Conservation (phyloP, 2,797 vertebrate species). For the Typhlichthys subterraneus region DNA sequence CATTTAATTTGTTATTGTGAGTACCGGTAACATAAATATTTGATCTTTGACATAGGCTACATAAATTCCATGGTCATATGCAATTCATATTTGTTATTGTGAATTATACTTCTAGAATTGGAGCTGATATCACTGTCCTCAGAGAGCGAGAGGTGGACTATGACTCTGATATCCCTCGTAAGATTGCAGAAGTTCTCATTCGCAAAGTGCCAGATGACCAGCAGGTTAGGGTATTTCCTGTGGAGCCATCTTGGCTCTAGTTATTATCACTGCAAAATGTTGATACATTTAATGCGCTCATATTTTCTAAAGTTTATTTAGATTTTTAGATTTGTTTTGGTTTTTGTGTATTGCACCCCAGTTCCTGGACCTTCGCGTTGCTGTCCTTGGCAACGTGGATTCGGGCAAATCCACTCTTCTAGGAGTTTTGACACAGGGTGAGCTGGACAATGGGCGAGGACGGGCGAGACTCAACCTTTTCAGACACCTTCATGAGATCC, state of each 20-base stretch:
- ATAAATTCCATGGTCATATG: too few species aligned
- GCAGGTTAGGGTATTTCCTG: slow-evolving; percentile 78
- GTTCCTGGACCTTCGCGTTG: slow-evolving; percentile 89
- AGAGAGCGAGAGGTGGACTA: slow-evolving; percentile 92
- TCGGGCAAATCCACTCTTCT: slow-evolving; percentile 90
- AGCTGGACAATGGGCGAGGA: slow-evolving; percentile 88
- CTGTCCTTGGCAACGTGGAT: slow-evolving; percentile 89
- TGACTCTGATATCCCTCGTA: slow-evolving; percentile 84
- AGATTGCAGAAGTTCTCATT: slow-evolving; percentile 94
- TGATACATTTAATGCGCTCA: background rate
- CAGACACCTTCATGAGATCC: slow-evolving; percentile 90
- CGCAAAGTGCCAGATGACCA: slow-evolving; percentile 98
- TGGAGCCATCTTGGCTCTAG: background rate
- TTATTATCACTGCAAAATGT: background rate
- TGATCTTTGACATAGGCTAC: too few species aligned
- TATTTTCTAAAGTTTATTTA: background rate
- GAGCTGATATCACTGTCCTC: slow-evolving; percentile 93
- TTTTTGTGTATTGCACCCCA: slow-evolving; percentile 38
- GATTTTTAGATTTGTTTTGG: slow-evolving; percentile 6
- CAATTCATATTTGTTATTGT: background rate
- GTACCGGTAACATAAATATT: too few species aligned
- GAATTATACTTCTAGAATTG: slow-evolving; percentile 79
- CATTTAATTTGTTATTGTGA: background rate
- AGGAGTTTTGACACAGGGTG: slow-evolving; percentile 88
- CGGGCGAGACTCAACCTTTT: slow-evolving; percentile 89